phyloP scores from a whole-genome alignment of 2,113 vertebrate genomes.

The Pholis gunnellus region DNA sequence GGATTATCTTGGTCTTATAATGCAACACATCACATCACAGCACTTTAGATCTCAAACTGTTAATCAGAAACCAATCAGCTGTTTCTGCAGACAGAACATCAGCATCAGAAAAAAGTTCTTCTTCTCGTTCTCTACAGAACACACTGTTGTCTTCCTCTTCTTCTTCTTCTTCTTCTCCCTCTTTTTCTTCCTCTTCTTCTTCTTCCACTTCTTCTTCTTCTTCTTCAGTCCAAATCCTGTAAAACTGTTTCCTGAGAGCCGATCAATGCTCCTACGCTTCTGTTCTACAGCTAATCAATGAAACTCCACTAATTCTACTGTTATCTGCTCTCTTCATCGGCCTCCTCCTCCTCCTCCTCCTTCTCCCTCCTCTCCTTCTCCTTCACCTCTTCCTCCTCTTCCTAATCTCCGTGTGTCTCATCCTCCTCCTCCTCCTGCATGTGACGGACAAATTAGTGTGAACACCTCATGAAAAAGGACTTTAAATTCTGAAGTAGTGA shows the following conservation, averaged over 20 bases:
- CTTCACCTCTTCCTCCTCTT: constrained; percentile 21
- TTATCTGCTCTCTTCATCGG: constrained; percentile 76
- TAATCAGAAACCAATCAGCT: not conserved
- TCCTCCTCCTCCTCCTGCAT: constrained; percentile 13
- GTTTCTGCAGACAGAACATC: constrained; percentile 11
- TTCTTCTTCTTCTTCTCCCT: too few relatives aligned
- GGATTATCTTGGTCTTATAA: not conserved
- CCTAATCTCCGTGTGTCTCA: not conserved
- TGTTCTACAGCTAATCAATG: constrained; percentile 80
- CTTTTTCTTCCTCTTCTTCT: not conserved
- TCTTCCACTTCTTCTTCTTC: constrained; percentile 29
- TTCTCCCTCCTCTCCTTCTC: constrained; percentile 13
- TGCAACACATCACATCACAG: not conserved
- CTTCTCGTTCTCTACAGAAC: constrained; percentile 4
- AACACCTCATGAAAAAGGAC: not conserved
- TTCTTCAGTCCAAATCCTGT: constrained; percentile 67
- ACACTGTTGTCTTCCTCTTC: constrained; percentile 2
- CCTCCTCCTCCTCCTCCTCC: constrained; percentile 39
- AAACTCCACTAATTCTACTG: constrained; percentile 72
- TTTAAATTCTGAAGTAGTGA: too few relatives aligned
- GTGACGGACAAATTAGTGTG: not conserved
- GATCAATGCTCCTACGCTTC: constrained; percentile 71
- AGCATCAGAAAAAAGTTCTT: not conserved
- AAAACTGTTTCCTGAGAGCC: constrained; percentile 76
- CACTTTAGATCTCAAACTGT: not conserved